These are phyloP conservation scores for Oncorhynchus nerka DNA, from an alignment of 2,113 vertebrate species.

Conservation along the genomic window DNA sequence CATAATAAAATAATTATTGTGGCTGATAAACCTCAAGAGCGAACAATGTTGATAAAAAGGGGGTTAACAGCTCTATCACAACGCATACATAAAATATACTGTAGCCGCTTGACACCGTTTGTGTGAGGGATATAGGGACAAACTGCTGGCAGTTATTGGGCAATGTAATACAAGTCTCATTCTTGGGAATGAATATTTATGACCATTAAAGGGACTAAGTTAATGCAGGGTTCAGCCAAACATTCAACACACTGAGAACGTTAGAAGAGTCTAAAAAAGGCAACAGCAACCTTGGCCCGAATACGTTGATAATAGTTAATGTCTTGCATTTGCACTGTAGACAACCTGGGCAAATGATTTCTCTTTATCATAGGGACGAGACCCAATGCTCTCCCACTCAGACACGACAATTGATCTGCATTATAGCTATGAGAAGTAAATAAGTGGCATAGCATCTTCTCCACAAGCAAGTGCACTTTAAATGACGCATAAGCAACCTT, in stretches of 20 bases:
- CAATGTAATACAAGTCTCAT: no score
- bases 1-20: constrained; percentile 82
- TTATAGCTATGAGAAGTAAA: neutral
- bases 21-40: constrained; percentile 79
- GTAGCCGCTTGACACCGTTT: no score
- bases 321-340: neutral
- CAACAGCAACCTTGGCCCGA: no score
- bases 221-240: no score
- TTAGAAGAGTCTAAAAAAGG: no score
- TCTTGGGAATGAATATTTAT: no score
- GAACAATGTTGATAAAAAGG: constrained; percentile 48
- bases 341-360: neutral
- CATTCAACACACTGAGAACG: no score
- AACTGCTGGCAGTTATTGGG: neutral
- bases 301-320: no score
- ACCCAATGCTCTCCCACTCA: neutral
- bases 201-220: no score
- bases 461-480: neutral
- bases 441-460: no score
- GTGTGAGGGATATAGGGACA: constrained; percentile 4
- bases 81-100: constrained; percentile 31
- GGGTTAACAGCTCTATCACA: constrained; percentile 43
- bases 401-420: neutral
- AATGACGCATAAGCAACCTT: neutral
- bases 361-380: neutral